These are phyloP conservation scores for Harpegnathos saltator DNA, from an alignment of 1,140 invertebrate species.

Conservation along the genomic window DNA sequence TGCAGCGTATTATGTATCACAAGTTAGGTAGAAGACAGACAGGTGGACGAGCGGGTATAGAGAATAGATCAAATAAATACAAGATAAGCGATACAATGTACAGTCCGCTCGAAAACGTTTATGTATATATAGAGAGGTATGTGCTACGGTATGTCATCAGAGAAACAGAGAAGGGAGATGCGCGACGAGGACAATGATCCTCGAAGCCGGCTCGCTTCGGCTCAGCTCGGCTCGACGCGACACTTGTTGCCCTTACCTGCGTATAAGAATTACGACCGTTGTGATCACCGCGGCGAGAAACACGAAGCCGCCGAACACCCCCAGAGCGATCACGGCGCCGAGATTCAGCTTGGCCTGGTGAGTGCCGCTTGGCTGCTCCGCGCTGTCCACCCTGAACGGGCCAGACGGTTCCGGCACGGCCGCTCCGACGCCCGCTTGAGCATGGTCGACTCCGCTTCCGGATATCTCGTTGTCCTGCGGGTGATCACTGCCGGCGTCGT, in stretches of 20 bases:
- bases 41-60: conserved; percentile 46
- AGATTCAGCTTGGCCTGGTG: conserved; percentile 92
- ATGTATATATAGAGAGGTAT: conserved; percentile 64
- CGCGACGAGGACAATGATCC: not conserved
- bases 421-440: conserved; percentile 86
- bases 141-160: conserved; percentile 48
- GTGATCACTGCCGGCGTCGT: conserved; percentile 80
- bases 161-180: conserved; percentile 12
- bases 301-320: conserved; percentile 95
- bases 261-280: conserved; percentile 94
- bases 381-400: conserved; percentile 89
- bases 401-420: conserved; percentile 89
- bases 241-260: conserved; percentile 92
- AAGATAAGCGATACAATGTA: conserved; percentile 70
- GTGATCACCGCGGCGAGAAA: conserved; percentile 95
- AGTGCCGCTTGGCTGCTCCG: conserved; percentile 85
- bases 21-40: conserved; percentile 57
- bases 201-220: no score
- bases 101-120: conserved; percentile 61
- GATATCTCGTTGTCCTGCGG: conserved; percentile 88
- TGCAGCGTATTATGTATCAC: conserved; percentile 31
- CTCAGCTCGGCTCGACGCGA: not conserved
- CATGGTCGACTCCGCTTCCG: conserved; percentile 86
- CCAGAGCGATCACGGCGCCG: conserved; percentile 95
- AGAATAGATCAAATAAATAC: conserved; percentile 65